Conservation (phyloP, 1,140 invertebrate species). For the Drosophila lacteicornis region DNA sequence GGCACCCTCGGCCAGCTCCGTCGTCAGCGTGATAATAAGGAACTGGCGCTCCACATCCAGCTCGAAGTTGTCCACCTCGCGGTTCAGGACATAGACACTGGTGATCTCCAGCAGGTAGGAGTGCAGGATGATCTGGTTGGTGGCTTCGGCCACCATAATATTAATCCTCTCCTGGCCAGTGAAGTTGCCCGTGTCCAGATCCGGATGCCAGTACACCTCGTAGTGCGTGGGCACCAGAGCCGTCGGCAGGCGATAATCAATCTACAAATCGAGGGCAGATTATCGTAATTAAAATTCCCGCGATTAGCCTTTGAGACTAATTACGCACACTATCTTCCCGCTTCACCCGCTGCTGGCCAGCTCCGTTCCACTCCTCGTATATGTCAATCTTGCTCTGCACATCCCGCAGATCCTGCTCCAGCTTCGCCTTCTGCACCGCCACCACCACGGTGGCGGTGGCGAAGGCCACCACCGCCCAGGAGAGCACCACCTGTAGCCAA, state of each 20-base stretch:
- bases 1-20: conserved; percentile 31
- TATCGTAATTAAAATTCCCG: not conserved
- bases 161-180: conserved; percentile 89
- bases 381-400: conserved; percentile 59
- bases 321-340: conserved; percentile 41
- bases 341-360: not conserved
- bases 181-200: conserved; percentile 89
- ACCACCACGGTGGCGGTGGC: conserved; percentile 84
- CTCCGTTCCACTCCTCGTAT: conserved; percentile 19
- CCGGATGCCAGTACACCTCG: conserved; percentile 91
- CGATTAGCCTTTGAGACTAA: not conserved
- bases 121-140: conserved; percentile 89
- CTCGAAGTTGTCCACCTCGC: conserved; percentile 39
- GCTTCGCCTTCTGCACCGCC: conserved; percentile 62
- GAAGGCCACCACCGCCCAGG: conserved; percentile 72
- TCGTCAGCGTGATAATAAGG: conserved; percentile 57
- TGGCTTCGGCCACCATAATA: conserved; percentile 86
- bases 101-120: conserved; percentile 85
- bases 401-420: conserved; percentile 57
- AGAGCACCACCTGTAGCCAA: conserved; percentile 43
- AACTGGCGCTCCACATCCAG: conserved; percentile 69
- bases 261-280: conserved; percentile 34
- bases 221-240: conserved; percentile 90
- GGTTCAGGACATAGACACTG: conserved; percentile 50
- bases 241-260: conserved; percentile 88